Conservation (phyloP, 53 echinoderm and acorn worm species). For the Holothuria scabra region DNA sequence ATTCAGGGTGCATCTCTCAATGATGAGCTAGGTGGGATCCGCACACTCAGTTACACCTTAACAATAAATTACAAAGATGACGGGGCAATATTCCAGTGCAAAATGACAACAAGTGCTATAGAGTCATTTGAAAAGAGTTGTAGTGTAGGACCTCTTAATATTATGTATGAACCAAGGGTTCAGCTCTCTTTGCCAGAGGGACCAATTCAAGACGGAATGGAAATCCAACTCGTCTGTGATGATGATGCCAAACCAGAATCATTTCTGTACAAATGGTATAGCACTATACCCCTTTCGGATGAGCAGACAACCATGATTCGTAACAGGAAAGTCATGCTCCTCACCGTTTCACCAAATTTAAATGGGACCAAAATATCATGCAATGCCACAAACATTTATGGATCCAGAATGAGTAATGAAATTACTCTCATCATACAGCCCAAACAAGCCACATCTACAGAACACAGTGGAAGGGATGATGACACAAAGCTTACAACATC, state of each 20-base stretch:
- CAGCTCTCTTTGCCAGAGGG: conserved; percentile 47
- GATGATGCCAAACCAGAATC: conserved; percentile 75
- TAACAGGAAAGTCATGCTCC: conserved; percentile 58
- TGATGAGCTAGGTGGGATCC: conserved; percentile 64
- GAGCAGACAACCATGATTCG: conserved; percentile 39
- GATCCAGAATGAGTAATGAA: conserved; percentile 38
- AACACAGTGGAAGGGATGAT: conserved; percentile 5
- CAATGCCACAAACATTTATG: conserved; percentile 79
- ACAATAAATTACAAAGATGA: conserved; percentile 55
- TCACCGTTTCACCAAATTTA: conserved; percentile 54
- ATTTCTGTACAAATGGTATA: conserved; percentile 62
- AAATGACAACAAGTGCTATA: conserved; percentile 67
- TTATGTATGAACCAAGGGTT: conserved; percentile 70
- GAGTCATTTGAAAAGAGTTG: conserved; percentile 64
- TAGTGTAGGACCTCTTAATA: conserved; percentile 60
- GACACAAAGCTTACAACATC: background rate
- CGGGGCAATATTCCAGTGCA: conserved; percentile 81
- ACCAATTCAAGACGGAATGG: conserved; percentile 45
- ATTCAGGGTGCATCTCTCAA: conserved; percentile 54
- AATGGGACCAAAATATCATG: conserved; percentile 74
- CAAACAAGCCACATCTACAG: conserved; percentile 38
- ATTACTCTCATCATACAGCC: conserved; percentile 53
- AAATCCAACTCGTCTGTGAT: conserved; percentile 67
- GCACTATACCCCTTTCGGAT: conserved; percentile 56
- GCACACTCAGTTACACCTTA: conserved; percentile 73